Percentiles rank a stretch among this genome's conserved stretches.
Conservation (phyloP, 2,797 vertebrate species). For the Falco rusticolus region DNA sequence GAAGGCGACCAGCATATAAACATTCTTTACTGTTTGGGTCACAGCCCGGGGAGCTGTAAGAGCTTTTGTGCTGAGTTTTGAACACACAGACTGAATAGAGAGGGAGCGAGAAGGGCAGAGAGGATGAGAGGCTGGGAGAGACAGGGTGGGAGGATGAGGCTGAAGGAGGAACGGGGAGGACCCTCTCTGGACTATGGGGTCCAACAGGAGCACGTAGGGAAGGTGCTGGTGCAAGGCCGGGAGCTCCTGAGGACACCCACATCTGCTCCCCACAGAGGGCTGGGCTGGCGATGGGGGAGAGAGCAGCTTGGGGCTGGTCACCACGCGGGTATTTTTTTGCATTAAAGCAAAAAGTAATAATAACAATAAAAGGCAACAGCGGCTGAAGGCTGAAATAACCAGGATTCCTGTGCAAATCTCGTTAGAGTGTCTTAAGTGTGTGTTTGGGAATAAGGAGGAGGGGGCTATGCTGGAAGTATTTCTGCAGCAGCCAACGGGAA, state of each 20-base stretch:
- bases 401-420: constrained; percentile 41
- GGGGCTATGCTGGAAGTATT: constrained; percentile 34
- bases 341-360: background rate
- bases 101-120: background rate
- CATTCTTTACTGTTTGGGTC: constrained; percentile 74
- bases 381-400: constrained; percentile 23
- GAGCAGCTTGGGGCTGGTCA: background rate
- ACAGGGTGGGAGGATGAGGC: background rate
- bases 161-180: background rate
- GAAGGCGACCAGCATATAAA: constrained; percentile 70
- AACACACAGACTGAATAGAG: constrained; percentile 38
- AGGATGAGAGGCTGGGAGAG: background rate
- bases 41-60: constrained; percentile 61
- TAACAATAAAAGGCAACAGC: background rate
- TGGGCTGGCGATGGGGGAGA: background rate
- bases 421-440: constrained; percentile 8
- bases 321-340: rapidly evolving
- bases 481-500: constrained; percentile 52
- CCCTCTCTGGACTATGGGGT: background rate
- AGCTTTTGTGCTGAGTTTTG: constrained; percentile 59
- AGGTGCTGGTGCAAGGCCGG: background rate
- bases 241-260: background rate
- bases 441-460: constrained; percentile 36
- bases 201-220: background rate
- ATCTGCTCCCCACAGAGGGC: background rate